A percentile compares a stretch with the other conserved stretches of the same genome.
These are phyloP conservation scores for Melanostigma gelatinosum DNA, from an alignment of 2,113 vertebrate species.

Conservation along the genomic window DNA sequence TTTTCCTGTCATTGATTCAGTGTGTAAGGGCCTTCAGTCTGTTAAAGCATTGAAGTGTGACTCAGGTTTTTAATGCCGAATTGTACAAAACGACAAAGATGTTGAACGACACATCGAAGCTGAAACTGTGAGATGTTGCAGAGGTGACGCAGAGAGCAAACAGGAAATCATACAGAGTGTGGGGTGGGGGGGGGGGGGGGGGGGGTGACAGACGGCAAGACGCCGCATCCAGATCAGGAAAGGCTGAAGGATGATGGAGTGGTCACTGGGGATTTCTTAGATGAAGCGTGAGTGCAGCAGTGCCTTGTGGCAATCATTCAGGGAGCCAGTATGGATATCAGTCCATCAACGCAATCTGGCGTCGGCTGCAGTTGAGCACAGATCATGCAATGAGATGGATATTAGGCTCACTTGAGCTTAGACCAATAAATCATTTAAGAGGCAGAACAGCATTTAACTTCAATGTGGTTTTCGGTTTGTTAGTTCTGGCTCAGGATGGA, in stretches of 20 bases:
- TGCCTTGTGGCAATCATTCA: conserved; percentile 48
- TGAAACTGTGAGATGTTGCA: background rate
- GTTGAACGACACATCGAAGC: conserved; percentile 5
- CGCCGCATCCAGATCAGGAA: conserved; percentile 13
- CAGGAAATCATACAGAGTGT: conserved; percentile 15
- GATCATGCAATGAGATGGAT: conserved; percentile 37
- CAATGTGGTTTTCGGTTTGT: background rate
- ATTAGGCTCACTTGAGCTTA: conserved; percentile 27
- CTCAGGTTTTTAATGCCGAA: background rate
- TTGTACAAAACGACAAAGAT: background rate
- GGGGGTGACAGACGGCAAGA: conserved; percentile 3
- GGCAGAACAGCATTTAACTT: conserved; percentile 2
- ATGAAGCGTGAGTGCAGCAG: conserved; percentile 55
- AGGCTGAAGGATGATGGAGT: conserved; percentile 51
- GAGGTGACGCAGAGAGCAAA: conserved; percentile 8
- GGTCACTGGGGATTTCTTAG: conserved; percentile 51
- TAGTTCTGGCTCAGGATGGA: background rate
- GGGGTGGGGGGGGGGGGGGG: conserved; percentile 4
- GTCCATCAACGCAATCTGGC: conserved; percentile 35
- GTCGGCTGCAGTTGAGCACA: conserved; percentile 33
- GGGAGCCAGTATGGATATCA: conserved; percentile 28
- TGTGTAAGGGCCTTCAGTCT: background rate
- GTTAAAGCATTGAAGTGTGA: background rate
- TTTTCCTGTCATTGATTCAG: background rate
- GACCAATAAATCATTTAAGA: conserved; percentile 27